Evolutionary conservation across 1,140 invertebrate species (phyloP).

Genomic region (Calliphora vicina): DNA sequence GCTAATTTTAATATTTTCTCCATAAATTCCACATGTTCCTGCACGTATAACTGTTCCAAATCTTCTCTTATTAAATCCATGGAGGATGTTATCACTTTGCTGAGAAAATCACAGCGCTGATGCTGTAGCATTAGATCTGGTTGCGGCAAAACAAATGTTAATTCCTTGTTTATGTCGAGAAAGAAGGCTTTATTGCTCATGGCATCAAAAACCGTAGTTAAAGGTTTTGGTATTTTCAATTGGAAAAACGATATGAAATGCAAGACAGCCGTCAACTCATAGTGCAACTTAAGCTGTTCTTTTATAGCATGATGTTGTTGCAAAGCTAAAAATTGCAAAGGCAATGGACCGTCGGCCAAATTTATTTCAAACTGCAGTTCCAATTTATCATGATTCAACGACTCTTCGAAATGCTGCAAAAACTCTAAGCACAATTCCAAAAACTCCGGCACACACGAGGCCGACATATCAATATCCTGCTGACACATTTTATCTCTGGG

Average conservation of each 20-base stretch:
- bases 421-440: conserved; percentile 75
- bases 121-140: conserved; percentile 65
- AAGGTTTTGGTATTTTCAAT: conserved; percentile 76
- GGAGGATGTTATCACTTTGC: conserved; percentile 71
- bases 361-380: conserved; percentile 73
- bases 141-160: conserved; percentile 59
- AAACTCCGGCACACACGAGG: conserved; percentile 74
- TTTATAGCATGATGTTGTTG: conserved; percentile 78
- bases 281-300: conserved; percentile 79
- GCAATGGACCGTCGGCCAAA: conserved; percentile 72
- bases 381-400: conserved; percentile 63
- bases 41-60: conserved; percentile 66
- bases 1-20: conserved; percentile 75
- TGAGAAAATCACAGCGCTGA: conserved; percentile 71
- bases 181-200: conserved; percentile 67
- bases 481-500: conserved; percentile 83
- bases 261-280: conserved; percentile 77
- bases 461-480: conserved; percentile 78
- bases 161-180: conserved; percentile 65
- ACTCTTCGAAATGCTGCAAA: conserved; percentile 73
- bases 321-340: conserved; percentile 79
- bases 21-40: conserved; percentile 74
- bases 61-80: conserved; percentile 70
- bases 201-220: conserved; percentile 79
- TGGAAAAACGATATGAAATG: conserved; percentile 82